Base-by-base conservation (phyloP, 2,113 vertebrate genomes). In the Platysteira castanea region DNA sequence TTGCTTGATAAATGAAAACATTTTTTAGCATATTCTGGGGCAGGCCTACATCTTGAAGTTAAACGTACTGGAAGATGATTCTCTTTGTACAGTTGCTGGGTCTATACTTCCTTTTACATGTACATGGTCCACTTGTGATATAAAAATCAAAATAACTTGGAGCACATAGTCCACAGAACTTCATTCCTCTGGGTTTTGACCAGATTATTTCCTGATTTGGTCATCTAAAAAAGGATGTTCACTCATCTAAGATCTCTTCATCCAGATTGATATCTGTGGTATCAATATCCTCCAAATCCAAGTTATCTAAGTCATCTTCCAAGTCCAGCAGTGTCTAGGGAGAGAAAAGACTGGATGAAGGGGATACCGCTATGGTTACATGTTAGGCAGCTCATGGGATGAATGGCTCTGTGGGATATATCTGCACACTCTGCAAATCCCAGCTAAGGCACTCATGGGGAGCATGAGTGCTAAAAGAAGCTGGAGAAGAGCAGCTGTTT, bases 241-340 rank as follows among this genome's bases (percentile, higher is more conserved):
- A 99, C 57, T 99, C 98, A 84, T 98, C 98, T 94, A 98, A 97
- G 96, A 99, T 99, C 76, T 99, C 99, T 91, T 99, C 99, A 93
- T 99, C 99, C 47, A 99, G 97, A 95, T 99, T 99, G 92, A 99
- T 98, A 87, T 99, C 99, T 95, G 99, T 98, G 95, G 99, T 99
- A 95, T 99, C 99, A 52, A 99, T 99, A 96, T 99, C 99, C 27
- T 99, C 99, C 93, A 99, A 97, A 70, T 99, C 99, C 98, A 99
- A 97, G 97, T 99, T 99, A 98, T 99, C 99, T 70, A 99, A 96
- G 92, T 99, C 99, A 75, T 98, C 99, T 52, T 99, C 99, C 59
- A 99, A 98, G 56, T 99, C 99, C 31, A 99, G 98, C 96, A 99
- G 97, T 78, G 79, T 97, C 99, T 99, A 84, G 41, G 70, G 96